Percentiles rank a stretch among this genome's conserved stretches.
phyloP scores from a whole-genome alignment of 2,113 vertebrate species.

The Thomomys bottae region DNA sequence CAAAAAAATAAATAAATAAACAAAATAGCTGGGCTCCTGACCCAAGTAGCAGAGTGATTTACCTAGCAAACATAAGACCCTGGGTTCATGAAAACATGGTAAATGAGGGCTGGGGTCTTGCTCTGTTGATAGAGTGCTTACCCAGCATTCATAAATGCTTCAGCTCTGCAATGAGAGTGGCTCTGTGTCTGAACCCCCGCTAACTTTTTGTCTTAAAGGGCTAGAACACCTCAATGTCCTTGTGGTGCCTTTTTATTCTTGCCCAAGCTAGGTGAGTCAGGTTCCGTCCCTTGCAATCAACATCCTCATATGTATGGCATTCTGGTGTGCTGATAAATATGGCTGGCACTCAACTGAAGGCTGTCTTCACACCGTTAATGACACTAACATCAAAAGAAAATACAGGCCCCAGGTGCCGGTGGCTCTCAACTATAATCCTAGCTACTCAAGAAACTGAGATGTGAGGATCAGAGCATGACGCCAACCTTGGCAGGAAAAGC shows the following conservation, averaged over 20 bases:
- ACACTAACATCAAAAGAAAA: background rate
- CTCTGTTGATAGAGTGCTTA: too few relatives aligned
- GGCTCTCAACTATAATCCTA: too few relatives aligned
- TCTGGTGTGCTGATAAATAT: background rate
- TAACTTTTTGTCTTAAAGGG: background rate
- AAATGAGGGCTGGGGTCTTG: too few relatives aligned
- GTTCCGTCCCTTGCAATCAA: background rate
- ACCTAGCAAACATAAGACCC: background rate
- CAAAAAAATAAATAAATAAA: too few relatives aligned
- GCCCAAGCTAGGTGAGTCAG: background rate
- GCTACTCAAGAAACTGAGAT: too few relatives aligned
- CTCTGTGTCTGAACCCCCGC: background rate
- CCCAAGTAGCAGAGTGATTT: too few relatives aligned
- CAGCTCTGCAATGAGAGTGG: background rate
- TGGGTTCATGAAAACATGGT: background rate
- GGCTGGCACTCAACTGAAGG: background rate
- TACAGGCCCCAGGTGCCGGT: too few relatives aligned
- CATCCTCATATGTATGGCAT: accelerated
- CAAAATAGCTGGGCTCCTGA: too few relatives aligned
- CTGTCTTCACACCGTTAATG: background rate
- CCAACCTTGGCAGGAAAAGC: too few relatives aligned
- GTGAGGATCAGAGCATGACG: too few relatives aligned
- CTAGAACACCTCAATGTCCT: background rate
- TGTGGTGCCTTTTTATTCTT: background rate
- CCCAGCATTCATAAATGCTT: too few relatives aligned